Conservation (phyloP, 2,888 invertebrate species). For the Notodonta ziczac region DNA sequence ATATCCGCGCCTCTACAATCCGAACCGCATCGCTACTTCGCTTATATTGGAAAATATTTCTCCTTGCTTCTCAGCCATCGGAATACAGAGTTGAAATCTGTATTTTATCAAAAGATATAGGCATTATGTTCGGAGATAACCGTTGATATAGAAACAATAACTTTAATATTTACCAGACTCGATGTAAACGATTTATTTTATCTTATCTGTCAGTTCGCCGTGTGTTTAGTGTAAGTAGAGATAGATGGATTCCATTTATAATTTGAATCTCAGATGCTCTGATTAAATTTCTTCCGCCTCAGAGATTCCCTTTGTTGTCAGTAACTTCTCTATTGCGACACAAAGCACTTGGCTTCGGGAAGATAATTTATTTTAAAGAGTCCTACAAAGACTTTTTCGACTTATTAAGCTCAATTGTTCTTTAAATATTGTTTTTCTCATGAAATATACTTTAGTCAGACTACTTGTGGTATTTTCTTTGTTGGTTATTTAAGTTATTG, state of each 20-base stretch:
- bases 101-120: slow-evolving; percentile 27
- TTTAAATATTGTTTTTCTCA: slow-evolving; percentile 40
- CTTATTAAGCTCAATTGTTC: slow-evolving; percentile 40
- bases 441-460: slow-evolving; percentile 23
- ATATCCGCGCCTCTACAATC: slow-evolving; percentile 73
- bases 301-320: slow-evolving; percentile 58
- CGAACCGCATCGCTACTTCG: slow-evolving; percentile 70
- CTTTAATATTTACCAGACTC: neutral
- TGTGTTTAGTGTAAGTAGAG: slow-evolving; percentile 30
- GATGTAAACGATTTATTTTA: slow-evolving; percentile 26
- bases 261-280: slow-evolving; percentile 57
- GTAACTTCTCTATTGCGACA: slow-evolving; percentile 55
- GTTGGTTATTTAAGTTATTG: neutral
- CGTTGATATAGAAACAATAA: slow-evolving; percentile 18
- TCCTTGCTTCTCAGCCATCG: slow-evolving; percentile 52
- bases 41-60: slow-evolving; percentile 76
- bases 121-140: slow-evolving; percentile 19
- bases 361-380: slow-evolving; percentile 63
- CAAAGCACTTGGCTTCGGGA: slow-evolving; percentile 58
- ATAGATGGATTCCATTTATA: slow-evolving; percentile 46
- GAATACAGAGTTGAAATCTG: slow-evolving; percentile 44
- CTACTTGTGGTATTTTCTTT: slow-evolving; percentile 4
- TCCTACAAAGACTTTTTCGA: slow-evolving; percentile 43
- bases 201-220: slow-evolving; percentile 37
- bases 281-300: slow-evolving; percentile 65